A percentile compares a stretch with the other conserved stretches of the same genome.
Conservation (phyloP, 2,888 invertebrate genomes). For the Agrotis ipsilon region DNA sequence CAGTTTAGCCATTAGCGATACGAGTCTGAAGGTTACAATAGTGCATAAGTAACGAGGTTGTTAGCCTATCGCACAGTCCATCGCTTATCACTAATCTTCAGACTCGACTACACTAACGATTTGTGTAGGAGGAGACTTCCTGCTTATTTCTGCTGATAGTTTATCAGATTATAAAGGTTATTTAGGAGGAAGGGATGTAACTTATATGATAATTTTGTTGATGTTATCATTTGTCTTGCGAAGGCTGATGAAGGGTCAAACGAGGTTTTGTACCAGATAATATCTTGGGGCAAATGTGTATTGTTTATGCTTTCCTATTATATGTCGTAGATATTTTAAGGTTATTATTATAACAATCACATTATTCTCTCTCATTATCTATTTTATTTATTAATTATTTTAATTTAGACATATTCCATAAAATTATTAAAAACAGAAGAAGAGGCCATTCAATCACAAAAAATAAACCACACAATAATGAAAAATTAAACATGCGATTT, state of each 20-base stretch:
- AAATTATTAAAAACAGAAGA: no score
- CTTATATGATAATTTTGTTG: constrained; percentile 18
- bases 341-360: no score
- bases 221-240: constrained; percentile 9
- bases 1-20: constrained; percentile 52
- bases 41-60: constrained; percentile 52
- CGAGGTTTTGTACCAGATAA: background rate
- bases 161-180: constrained; percentile 29
- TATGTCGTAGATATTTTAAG: background rate
- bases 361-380: no score
- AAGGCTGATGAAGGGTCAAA: background rate
- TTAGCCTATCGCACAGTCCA: constrained; percentile 41
- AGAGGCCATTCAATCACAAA: no score
- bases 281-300: background rate
- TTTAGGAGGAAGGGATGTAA: background rate
- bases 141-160: constrained; percentile 35
- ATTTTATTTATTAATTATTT: no score
- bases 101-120: constrained; percentile 52
- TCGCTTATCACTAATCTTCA: constrained; percentile 48
- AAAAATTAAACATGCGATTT: no score
- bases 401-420: no score
- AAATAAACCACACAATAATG: no score
- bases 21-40: constrained; percentile 38
- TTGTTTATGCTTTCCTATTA: background rate
- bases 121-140: constrained; percentile 35